Conservation (phyloP, 2,888 invertebrate species). For the Chloroclystis v-ata region DNA sequence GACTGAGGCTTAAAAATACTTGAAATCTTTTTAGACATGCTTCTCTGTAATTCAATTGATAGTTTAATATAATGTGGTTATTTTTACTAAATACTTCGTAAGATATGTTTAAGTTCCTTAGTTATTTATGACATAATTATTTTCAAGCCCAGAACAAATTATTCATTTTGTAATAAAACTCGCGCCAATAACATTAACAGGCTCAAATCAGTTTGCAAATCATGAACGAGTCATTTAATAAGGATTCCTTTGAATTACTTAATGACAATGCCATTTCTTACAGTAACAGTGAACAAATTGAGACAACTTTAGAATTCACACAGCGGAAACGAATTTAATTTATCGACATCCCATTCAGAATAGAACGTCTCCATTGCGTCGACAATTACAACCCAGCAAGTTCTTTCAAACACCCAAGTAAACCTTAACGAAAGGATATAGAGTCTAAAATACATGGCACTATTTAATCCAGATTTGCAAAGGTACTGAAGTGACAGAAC, state of each 20-base stretch:
- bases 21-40: not conserved
- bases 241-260: constrained; percentile 46
- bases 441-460: constrained; percentile 30
- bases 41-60: not conserved
- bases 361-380: constrained; percentile 60
- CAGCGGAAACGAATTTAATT: constrained; percentile 76
- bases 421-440: constrained; percentile 30
- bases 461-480: constrained; percentile 33
- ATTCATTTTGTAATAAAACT: no score
- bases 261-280: constrained; percentile 42
- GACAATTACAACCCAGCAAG: constrained; percentile 61
- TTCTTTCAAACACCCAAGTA: constrained; percentile 19
- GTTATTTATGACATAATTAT: no score
- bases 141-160: no score
- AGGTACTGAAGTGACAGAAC: constrained; percentile 65
- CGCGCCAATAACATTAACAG: no score
- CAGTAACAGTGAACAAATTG: constrained; percentile 69
- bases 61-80: no score
- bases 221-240: constrained; percentile 51
- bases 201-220: constrained; percentile 25
- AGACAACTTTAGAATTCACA: constrained; percentile 69
- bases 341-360: constrained; percentile 72
- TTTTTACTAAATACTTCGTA: no score
- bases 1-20: constrained; percentile 8
- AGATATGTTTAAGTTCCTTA: no score